Evolutionary conservation across 2,888 invertebrate genomes (phyloP).

Genomic region (Carcina quercana): DNA sequence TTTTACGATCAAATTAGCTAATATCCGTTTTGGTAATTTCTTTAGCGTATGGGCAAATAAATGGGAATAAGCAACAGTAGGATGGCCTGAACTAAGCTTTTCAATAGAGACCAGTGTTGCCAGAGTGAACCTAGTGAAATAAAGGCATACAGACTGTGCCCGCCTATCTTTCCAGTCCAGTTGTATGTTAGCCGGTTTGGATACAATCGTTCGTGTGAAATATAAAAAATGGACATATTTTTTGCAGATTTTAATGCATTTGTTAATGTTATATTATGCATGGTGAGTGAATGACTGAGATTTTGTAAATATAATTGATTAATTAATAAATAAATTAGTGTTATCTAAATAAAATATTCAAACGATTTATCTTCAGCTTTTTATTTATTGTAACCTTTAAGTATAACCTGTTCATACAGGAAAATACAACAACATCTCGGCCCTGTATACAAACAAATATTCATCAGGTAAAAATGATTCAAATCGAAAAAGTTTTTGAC

Average conservation of each 20-base stretch:
- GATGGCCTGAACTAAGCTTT: no score
- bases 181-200: slow-evolving; percentile 25
- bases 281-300: slow-evolving; percentile 37
- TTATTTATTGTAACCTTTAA: slow-evolving; percentile 23
- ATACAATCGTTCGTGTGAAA: slow-evolving; percentile 20
- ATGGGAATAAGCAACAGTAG: no score
- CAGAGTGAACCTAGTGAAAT: no score
- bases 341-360: slow-evolving; percentile 56
- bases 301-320: slow-evolving; percentile 61
- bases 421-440: no score
- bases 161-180: slow-evolving; percentile 10
- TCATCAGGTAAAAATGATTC: no score
- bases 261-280: slow-evolving; percentile 34
- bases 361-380: slow-evolving; percentile 25
- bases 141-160: background rate
- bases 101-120: no score
- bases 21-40: no score
- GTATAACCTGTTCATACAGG: slow-evolving; percentile 7
- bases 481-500: no score
- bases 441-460: no score
- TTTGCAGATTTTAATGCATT: slow-evolving; percentile 49
- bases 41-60: no score
- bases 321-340: slow-evolving; percentile 45
- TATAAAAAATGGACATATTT: slow-evolving; percentile 33
- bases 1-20: no score